A percentile compares a stretch with the other conserved stretches of the same genome.
Evolutionary conservation across 2,797 vertebrate species (phyloP).

Genomic region (Nyctibius grandis): DNA sequence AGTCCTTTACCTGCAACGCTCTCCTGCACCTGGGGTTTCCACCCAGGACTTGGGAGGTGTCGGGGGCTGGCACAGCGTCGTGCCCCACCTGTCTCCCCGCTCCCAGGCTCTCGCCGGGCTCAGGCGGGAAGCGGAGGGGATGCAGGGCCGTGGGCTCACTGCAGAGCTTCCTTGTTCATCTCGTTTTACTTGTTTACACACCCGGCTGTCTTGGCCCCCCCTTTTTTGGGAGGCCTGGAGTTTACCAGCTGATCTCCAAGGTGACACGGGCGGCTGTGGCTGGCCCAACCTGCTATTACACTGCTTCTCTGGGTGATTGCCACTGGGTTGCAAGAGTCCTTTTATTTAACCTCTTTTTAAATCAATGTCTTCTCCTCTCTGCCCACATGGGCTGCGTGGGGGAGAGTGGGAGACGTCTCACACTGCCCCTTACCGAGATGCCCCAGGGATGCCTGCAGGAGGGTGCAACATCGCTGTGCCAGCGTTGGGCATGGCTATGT

Average conservation of each 20-base stretch:
- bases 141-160: neutral
- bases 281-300: neutral
- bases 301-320: neutral
- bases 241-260: constrained; percentile 69
- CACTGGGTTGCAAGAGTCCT: rapidly evolving
- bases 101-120: neutral
- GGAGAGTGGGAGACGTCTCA: rapidly evolving
- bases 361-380: neutral
- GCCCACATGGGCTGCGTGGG: rapidly evolving
- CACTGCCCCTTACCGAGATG: no score
- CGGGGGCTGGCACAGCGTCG: neutral
- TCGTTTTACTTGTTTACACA: neutral
- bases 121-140: neutral
- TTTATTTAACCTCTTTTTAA: neutral
- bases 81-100: neutral
- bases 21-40: neutral
- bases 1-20: constrained; percentile 55
- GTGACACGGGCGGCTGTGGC: neutral
- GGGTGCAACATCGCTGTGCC: rapidly evolving
- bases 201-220: neutral
- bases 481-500: rapidly evolving
- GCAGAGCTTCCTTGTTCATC: neutral
- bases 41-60: constrained; percentile 13
- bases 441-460: rapidly evolving
- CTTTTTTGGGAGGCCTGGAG: constrained; percentile 18